These are phyloP conservation scores for Poicephalus gulielmi DNA, from an alignment of 2,113 vertebrate genomes.

Conservation along the genomic window DNA sequence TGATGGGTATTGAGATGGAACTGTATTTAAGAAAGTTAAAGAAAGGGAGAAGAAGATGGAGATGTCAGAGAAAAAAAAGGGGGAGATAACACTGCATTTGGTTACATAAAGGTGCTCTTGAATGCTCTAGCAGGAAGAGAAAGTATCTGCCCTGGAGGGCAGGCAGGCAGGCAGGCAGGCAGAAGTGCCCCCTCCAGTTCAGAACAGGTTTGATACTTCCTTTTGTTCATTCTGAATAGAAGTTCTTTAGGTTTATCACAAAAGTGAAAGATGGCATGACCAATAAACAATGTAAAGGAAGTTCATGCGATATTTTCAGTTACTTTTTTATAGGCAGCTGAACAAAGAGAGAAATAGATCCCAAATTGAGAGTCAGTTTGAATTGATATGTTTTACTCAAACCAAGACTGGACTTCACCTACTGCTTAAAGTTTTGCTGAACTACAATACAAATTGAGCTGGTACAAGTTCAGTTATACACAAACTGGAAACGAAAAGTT, in stretches of 20 bases:
- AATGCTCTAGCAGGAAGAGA: background rate
- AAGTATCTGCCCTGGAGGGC: background rate
- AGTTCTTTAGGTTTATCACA: background rate
- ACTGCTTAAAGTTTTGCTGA: background rate
- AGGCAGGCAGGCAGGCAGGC: too few relatives aligned
- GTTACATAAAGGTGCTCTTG: background rate
- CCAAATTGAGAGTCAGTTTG: background rate
- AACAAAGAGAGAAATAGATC: background rate
- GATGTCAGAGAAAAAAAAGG: background rate
- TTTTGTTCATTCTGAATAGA: background rate
- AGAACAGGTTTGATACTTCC: background rate
- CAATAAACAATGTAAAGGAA: background rate
- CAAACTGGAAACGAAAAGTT: background rate
- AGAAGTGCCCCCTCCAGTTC: background rate
- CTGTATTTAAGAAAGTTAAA: conserved; percentile 48
- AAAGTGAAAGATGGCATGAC: background rate
- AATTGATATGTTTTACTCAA: background rate
- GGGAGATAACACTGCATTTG: background rate
- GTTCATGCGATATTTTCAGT: background rate
- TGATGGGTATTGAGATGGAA: conserved; percentile 58
- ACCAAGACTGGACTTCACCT: background rate
- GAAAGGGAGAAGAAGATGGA: background rate
- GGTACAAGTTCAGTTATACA: background rate
- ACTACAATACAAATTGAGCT: background rate
- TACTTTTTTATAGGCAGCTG: background rate